phyloP scores from a whole-genome alignment of 2,113 vertebrate species.

The Heterotis niloticus region DNA sequence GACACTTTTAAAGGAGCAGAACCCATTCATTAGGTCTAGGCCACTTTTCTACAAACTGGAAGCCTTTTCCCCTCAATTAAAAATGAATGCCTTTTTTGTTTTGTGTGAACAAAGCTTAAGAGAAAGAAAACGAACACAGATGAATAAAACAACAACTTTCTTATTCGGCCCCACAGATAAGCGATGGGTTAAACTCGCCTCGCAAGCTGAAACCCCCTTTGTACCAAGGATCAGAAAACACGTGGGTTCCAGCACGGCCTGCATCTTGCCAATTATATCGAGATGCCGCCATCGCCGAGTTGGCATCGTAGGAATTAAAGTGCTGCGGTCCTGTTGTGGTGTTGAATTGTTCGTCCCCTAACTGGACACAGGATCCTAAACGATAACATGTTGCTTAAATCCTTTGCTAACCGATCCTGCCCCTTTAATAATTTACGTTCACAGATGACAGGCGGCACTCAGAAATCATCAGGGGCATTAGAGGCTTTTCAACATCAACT shows the following conservation, averaged over 20 bases:
- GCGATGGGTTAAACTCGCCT: neutral
- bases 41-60: neutral
- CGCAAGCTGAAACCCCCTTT: too few relatives aligned
- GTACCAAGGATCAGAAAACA: too few relatives aligned
- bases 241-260: too few relatives aligned
- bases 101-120: slow-evolving; percentile 6
- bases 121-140: neutral
- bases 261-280: too few relatives aligned
- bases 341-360: slow-evolving; percentile 48
- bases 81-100: neutral
- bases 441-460: slow-evolving; percentile 32
- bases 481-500: too few relatives aligned
- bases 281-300: neutral
- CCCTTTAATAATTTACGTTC: slow-evolving; percentile 56
- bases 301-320: slow-evolving; percentile 2
- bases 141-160: neutral
- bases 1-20: neutral
- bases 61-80: neutral
- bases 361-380: slow-evolving; percentile 64
- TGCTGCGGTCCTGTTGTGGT: slow-evolving; percentile 23
- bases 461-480: neutral
- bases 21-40: neutral
- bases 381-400: slow-evolving; percentile 58
- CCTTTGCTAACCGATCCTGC: slow-evolving; percentile 40
- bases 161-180: neutral